Percentiles rank a stretch among this genome's conserved stretches.
Evolutionary conservation across 2,113 vertebrate species (phyloP).

Genomic region (Tretioscincus oriximinensis): DNA sequence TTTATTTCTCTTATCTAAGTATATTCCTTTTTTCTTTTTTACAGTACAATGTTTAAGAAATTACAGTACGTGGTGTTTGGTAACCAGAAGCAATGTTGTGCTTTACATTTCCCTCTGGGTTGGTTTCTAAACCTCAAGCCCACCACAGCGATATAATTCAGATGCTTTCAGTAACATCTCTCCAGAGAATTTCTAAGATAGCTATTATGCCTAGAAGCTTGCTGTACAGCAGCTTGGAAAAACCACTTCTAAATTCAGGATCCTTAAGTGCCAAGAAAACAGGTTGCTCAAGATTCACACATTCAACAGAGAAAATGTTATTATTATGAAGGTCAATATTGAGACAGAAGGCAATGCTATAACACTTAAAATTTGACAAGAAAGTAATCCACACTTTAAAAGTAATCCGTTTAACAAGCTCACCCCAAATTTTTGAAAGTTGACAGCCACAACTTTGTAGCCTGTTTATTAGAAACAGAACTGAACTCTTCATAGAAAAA

Average conservation of each 20-base stretch:
- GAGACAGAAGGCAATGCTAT: not conserved
- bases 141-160: conserved; percentile 17
- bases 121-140: conserved; percentile 24
- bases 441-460: not conserved
- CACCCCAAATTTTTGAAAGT: not conserved
- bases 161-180: not conserved
- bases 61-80: not conserved
- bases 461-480: too few species aligned
- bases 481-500: too few species aligned
- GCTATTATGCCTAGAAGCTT: conserved; percentile 17
- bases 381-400: not conserved
- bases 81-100: not conserved
- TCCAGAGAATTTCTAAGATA: conserved; percentile 5
- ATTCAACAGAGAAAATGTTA: not conserved
- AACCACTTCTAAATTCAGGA: not conserved
- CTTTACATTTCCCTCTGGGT: not conserved
- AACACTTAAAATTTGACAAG: not conserved
- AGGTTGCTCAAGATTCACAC: not conserved
- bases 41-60: not conserved
- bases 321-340: not conserved
- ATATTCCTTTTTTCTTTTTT: not conserved
- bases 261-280: not conserved
- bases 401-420: not conserved
- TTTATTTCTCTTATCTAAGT: too few species aligned
- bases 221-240: not conserved